Conservation (phyloP, 2,113 vertebrate species). For the Climacteris rufus region DNA sequence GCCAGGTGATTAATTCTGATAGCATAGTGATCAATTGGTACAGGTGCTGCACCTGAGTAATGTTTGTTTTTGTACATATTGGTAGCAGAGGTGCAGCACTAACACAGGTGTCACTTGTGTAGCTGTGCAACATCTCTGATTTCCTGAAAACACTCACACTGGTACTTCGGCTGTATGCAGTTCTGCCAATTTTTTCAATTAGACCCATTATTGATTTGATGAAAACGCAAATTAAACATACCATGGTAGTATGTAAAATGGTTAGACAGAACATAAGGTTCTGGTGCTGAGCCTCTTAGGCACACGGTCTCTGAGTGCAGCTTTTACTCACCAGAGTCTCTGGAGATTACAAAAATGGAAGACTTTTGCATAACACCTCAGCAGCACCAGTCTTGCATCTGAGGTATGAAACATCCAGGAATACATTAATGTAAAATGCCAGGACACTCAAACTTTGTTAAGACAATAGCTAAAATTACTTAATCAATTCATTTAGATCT, state of each 20-base stretch:
- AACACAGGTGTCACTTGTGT: slow-evolving; percentile 64
- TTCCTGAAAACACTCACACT: slow-evolving; percentile 57
- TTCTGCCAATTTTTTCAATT: slow-evolving; percentile 79
- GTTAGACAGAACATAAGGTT: slow-evolving; percentile 63
- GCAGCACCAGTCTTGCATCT: neutral
- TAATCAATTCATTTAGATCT: neutral
- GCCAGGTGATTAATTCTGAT: slow-evolving; percentile 74
- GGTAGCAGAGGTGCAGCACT: slow-evolving; percentile 27
- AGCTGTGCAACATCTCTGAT: slow-evolving; percentile 10
- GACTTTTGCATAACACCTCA: neutral
- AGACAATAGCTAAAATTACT: neutral
- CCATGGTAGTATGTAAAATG: slow-evolving; percentile 66
- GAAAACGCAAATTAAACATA: slow-evolving; percentile 78
- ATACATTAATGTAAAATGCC: neutral
- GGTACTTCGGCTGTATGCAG: slow-evolving; percentile 46
- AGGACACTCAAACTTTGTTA: neutral
- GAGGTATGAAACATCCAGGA: neutral
- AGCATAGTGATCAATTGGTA: slow-evolving; percentile 64
- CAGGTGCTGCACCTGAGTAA: slow-evolving; percentile 73
- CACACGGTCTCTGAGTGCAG: neutral
- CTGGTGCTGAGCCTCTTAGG: slow-evolving; percentile 48
- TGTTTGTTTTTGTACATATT: slow-evolving; percentile 63
- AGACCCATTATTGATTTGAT: slow-evolving; percentile 74
- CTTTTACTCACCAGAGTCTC: slow-evolving; percentile 4
- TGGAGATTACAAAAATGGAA: neutral